Percentiles rank a stretch among this genome's conserved stretches.
Conservation (phyloP, 2,113 vertebrate genomes). For the Sylvilagus bachmani region DNA sequence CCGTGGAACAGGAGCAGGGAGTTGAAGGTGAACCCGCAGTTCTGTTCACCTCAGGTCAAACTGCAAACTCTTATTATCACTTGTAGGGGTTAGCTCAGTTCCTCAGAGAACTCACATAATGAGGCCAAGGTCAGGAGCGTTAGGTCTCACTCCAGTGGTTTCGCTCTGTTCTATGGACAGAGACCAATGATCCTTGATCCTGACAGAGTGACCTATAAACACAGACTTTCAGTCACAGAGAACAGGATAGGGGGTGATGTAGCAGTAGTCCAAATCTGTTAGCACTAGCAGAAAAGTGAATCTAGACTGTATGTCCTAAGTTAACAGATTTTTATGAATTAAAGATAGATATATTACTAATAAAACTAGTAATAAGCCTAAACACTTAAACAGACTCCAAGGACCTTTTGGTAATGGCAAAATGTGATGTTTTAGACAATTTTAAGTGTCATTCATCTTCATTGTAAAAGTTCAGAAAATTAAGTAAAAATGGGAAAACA, state of each 20-base stretch:
- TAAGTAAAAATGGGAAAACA: slow-evolving; percentile 5
- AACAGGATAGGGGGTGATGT: background rate
- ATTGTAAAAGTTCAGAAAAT: slow-evolving; percentile 36
- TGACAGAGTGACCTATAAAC: background rate
- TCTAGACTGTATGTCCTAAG: background rate
- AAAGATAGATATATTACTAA: slow-evolving; percentile 28
- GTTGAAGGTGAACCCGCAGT: background rate
- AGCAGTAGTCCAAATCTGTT: background rate
- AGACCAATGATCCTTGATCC: background rate
- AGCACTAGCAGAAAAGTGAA: background rate
- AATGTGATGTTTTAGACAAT: background rate
- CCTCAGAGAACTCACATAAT: background rate
- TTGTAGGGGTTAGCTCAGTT: background rate
- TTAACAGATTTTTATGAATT: background rate
- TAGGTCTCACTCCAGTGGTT: background rate
- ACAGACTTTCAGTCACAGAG: background rate
- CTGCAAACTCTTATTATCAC: background rate
- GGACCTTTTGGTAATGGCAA: slow-evolving; percentile 22
- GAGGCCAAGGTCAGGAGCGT: background rate
- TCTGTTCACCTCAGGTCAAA: background rate
- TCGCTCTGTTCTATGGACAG: background rate
- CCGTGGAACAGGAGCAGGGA: background rate
- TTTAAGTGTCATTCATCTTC: background rate
- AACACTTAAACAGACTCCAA: background rate
- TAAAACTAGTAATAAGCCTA: background rate